Evolutionary conservation across 2,113 vertebrate species (phyloP).

Genomic region (Nerophis ophidion): DNA sequence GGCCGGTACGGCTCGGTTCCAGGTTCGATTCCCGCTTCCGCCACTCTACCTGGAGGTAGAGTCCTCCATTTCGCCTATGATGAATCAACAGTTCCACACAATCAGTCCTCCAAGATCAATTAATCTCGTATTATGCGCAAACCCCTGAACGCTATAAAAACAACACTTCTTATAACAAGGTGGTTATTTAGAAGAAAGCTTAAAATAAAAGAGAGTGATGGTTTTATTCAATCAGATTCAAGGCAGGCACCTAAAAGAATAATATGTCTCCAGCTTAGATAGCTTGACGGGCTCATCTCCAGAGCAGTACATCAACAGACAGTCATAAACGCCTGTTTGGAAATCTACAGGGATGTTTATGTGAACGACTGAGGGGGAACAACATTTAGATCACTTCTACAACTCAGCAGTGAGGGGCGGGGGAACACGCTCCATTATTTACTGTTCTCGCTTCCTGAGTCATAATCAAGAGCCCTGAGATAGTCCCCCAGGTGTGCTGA

Average conservation of each 20-base stretch:
- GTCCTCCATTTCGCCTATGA: no score
- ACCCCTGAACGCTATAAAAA: neutral
- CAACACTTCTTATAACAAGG: neutral
- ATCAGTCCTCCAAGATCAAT: no score
- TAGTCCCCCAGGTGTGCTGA: constrained; percentile 45
- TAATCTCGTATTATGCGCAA: neutral
- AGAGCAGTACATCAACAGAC: constrained; percentile 39
- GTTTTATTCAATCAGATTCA: constrained; percentile 5
- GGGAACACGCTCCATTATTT: constrained; percentile 61
- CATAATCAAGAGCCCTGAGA: constrained; percentile 63
- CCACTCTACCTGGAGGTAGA: no score
- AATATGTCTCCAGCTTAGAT: constrained; percentile 7
- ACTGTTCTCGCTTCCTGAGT: constrained; percentile 60
- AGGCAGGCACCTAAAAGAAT: constrained; percentile 8
- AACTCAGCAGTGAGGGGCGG: constrained; percentile 32
- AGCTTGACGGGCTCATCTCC: constrained; percentile 40
- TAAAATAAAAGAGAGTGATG: constrained; percentile 3
- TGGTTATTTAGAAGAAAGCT: neutral
- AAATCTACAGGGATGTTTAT: constrained; percentile 46
- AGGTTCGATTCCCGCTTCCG: no score
- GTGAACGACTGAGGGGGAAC: constrained; percentile 35
- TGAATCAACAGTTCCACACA: no score
- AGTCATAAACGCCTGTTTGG: constrained; percentile 44
- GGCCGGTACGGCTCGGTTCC: no score
- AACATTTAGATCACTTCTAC: constrained; percentile 43